Percentiles rank a stretch among this genome's conserved stretches.
Evolutionary conservation across 2,797 vertebrate genomes (phyloP).

Genomic region (Psittacula derbiana): DNA sequence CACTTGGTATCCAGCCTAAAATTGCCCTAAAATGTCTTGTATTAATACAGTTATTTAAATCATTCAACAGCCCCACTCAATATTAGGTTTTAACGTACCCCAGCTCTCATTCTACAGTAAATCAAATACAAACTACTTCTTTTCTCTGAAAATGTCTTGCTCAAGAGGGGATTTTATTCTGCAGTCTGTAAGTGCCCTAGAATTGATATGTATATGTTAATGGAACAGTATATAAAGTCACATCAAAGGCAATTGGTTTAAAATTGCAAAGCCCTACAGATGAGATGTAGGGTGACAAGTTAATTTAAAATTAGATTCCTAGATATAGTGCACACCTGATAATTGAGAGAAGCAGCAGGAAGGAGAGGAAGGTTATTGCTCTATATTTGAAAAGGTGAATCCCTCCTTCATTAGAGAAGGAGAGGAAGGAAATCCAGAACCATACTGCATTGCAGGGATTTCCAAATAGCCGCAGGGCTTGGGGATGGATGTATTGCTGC

Average conservation of each 20-base stretch:
- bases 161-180: slow-evolving; percentile 20
- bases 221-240: slow-evolving; percentile 66
- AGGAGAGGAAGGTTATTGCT: slow-evolving; percentile 53
- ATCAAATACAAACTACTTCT: background rate
- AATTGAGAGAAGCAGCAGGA: slow-evolving; percentile 50
- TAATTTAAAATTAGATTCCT: slow-evolving; percentile 68
- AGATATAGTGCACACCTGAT: slow-evolving; percentile 51
- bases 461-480: background rate
- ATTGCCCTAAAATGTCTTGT: background rate
- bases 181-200: slow-evolving; percentile 34
- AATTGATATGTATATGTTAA: slow-evolving; percentile 53
- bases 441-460: background rate
- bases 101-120: background rate
- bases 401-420: slow-evolving; percentile 44
- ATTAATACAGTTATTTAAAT: background rate
- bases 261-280: slow-evolving; percentile 60
- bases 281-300: slow-evolving; percentile 55
- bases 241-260: slow-evolving; percentile 64
- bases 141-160: background rate
- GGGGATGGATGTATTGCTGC: background rate
- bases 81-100: background rate
- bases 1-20: background rate
- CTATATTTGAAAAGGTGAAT: slow-evolving; percentile 67
- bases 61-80: background rate
- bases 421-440: background rate